phyloP scores from a whole-genome alignment of 2,888 invertebrate genomes.

The Achlya flavicornis region DNA sequence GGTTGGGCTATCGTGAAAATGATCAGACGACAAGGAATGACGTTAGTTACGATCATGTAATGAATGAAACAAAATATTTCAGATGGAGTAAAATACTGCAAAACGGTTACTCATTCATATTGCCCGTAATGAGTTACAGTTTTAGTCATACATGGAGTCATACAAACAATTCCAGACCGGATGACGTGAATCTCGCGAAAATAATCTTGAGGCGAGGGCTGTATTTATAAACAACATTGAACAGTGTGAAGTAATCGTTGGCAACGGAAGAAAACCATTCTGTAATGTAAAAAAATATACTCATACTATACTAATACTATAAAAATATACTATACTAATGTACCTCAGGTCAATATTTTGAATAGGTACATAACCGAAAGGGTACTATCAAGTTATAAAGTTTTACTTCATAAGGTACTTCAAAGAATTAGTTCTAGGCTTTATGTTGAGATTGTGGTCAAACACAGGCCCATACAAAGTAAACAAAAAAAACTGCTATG shows the following conservation, averaged over 20 bases:
- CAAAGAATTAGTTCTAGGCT: too few species aligned
- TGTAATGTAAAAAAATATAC: conserved; percentile 36
- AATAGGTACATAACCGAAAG: not conserved
- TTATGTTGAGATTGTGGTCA: not conserved
- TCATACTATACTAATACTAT: too few species aligned
- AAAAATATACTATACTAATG: conserved; percentile 32
- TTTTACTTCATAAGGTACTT: too few species aligned
- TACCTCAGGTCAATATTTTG: conserved; percentile 36
- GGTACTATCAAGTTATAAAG: too few species aligned
- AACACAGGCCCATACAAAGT: too few species aligned
- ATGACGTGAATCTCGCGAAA: conserved; percentile 75
- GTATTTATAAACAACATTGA: conserved; percentile 66
- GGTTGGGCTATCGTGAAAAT: conserved; percentile 60
- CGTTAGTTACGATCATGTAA: too few species aligned
- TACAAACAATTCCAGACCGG: conserved; percentile 62
- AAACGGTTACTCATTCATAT: conserved; percentile 61
- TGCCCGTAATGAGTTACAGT: conserved; percentile 55
- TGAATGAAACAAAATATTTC: conserved; percentile 14
- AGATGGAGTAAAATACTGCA: conserved; percentile 21
- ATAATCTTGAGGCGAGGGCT: conserved; percentile 60
- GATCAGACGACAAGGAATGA: conserved; percentile 1
- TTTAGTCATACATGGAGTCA: conserved; percentile 75
- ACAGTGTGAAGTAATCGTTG: conserved; percentile 54
- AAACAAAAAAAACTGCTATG: too few species aligned
- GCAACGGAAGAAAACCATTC: conserved; percentile 46